A percentile compares a stretch with the other conserved stretches of the same genome.
Evolutionary conservation across 2,888 invertebrate genomes (phyloP).

Genomic region (Metacarcinus magister): DNA sequence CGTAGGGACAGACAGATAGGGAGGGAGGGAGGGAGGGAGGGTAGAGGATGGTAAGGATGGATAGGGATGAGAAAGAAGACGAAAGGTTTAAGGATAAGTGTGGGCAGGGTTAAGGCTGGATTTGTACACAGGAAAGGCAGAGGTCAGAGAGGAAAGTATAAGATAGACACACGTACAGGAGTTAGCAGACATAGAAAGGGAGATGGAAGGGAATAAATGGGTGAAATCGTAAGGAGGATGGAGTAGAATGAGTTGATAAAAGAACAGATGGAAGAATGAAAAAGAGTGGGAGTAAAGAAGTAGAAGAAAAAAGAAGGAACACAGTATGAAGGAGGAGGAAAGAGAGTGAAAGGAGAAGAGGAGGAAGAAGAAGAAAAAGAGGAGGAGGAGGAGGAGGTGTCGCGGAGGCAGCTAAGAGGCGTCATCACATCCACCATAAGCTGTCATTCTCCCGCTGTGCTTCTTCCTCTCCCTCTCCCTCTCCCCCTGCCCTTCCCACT

Average conservation of each 20-base stretch:
- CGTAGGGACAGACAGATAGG: neutral
- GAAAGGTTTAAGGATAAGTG: neutral
- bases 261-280: neutral
- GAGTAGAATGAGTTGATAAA: neutral
- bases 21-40: neutral
- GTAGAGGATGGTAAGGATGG: no score
- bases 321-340: neutral
- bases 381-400: neutral
- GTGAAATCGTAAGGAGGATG: no score
- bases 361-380: neutral
- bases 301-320: neutral
- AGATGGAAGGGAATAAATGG: neutral
- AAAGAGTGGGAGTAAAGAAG: neutral
- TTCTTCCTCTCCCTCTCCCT: neutral
- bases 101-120: neutral
- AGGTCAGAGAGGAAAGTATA: neutral
- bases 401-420: neutral
- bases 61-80: neutral
- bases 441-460: conserved; percentile 26
- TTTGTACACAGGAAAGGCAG: neutral
- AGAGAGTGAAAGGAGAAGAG: neutral
- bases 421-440: neutral
- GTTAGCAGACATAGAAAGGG: neutral
- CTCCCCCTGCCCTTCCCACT: neutral
- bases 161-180: neutral